Evolutionary conservation across 2,888 invertebrate genomes (phyloP).

Genomic region (Aphodius granarius): DNA sequence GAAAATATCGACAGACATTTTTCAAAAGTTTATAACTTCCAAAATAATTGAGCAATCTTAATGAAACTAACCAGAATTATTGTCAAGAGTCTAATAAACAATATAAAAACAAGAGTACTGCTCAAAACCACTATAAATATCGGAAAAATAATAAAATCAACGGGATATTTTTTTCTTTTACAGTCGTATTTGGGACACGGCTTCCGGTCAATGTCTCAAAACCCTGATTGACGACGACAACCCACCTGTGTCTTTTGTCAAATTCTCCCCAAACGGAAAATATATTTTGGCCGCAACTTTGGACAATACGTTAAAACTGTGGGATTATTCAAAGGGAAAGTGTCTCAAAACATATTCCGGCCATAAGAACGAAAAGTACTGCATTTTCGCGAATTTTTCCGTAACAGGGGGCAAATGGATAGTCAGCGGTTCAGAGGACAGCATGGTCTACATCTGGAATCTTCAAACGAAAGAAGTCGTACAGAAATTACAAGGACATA

Average conservation of each 20-base stretch:
- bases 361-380: constrained; percentile 99
- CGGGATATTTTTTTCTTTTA: constrained; percentile 41
- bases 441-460: constrained; percentile 99
- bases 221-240: constrained; percentile 99
- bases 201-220: constrained; percentile 98
- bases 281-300: constrained; percentile 97
- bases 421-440: constrained; percentile 99
- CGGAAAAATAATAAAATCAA: too few species aligned
- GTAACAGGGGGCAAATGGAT: constrained; percentile 99
- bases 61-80: too few species aligned
- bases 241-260: constrained; percentile 99
- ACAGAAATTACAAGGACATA: constrained; percentile 95
- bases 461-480: constrained; percentile 99
- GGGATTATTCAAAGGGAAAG: constrained; percentile 99
- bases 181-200: constrained; percentile 99
- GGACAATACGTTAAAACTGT: constrained; percentile 96
- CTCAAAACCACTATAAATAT: too few species aligned
- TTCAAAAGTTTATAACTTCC: too few species aligned
- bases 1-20: too few species aligned
- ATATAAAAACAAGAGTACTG: too few species aligned
- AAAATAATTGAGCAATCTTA: too few species aligned
- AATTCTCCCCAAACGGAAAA: constrained; percentile 99
- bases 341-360: constrained; percentile 98
- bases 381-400: constrained; percentile 99
- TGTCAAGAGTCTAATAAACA: too few species aligned